Conservation (phyloP, 1,140 invertebrate species). For the Contarinia nasturtii region DNA sequence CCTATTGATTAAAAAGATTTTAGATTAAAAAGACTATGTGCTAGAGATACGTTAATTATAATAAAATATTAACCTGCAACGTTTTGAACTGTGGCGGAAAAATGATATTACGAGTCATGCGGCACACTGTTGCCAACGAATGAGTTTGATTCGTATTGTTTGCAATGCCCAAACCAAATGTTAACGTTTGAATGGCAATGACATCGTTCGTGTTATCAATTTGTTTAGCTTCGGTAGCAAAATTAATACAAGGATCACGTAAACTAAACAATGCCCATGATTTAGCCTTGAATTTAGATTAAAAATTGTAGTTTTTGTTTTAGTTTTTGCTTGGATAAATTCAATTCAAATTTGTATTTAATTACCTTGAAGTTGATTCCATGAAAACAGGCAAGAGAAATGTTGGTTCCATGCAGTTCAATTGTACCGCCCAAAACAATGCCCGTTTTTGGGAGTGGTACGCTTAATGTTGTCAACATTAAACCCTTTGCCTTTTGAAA, state of each 20-base stretch:
- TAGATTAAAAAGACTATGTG: no score
- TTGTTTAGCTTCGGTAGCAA: slow-evolving; percentile 86
- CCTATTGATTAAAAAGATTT: no score
- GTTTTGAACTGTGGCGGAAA: slow-evolving; percentile 91
- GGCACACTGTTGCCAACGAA: slow-evolving; percentile 82
- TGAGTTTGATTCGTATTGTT: slow-evolving; percentile 50
- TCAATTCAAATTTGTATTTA: no score
- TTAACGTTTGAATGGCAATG: slow-evolving; percentile 71
- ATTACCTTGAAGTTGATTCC: slow-evolving; percentile 81
- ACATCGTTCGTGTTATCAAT: slow-evolving; percentile 27
- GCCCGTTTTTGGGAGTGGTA: slow-evolving; percentile 46
- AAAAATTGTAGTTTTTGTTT: no score
- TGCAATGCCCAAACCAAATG: slow-evolving; percentile 53
- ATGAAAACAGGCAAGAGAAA: slow-evolving; percentile 92
- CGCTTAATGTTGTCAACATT: slow-evolving; percentile 50
- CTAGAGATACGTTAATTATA: no score
- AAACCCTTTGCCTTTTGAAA: slow-evolving; percentile 30
- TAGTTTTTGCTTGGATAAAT: no score
- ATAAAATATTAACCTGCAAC: no score
- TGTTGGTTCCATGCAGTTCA: slow-evolving; percentile 74
- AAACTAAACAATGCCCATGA: slow-evolving; percentile 92
- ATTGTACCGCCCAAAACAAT: slow-evolving; percentile 86
- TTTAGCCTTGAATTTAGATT: slow-evolving; percentile 37
- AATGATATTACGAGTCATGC: slow-evolving; percentile 72
- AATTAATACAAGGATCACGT: slow-evolving; percentile 85